A percentile compares a stretch with the other conserved stretches of the same genome.
Conservation (phyloP, 2,113 vertebrate species). For the Canis aureus region DNA sequence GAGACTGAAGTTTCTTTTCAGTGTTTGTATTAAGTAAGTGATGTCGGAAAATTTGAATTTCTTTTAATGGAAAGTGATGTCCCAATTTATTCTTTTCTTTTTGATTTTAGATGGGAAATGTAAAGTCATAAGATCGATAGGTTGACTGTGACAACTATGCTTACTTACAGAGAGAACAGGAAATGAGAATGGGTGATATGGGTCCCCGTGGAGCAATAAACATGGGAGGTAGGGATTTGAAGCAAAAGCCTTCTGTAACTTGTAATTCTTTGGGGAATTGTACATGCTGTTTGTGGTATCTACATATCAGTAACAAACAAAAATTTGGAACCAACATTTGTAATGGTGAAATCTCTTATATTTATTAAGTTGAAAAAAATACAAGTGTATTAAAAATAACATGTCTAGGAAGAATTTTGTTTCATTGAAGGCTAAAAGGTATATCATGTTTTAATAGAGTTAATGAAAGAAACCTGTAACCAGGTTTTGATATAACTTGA, state of each 20-base stretch:
- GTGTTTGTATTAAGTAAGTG: conserved; percentile 55
- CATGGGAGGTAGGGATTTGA: conserved; percentile 98
- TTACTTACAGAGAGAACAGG: conserved; percentile 99
- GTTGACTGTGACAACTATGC: conserved; percentile 94
- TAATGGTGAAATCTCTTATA: background rate
- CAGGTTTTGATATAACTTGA: conserved; percentile 38
- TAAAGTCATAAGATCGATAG: conserved; percentile 87
- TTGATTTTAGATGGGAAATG: conserved; percentile 85
- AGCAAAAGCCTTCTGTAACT: conserved; percentile 86
- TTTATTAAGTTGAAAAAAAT: conserved; percentile 38
- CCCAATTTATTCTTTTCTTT: conserved; percentile 75
- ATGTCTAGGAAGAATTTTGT: conserved; percentile 16
- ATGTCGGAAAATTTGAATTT: conserved; percentile 56
- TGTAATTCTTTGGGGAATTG: conserved; percentile 89
- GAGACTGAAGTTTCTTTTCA: conserved; percentile 58
- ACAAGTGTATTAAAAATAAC: background rate
- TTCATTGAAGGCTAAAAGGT: background rate
- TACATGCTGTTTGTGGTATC: conserved; percentile 85
- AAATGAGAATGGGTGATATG: conserved; percentile 99
- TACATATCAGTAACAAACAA: conserved; percentile 66
- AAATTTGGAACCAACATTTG: conserved; percentile 68
- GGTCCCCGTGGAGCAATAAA: conserved; percentile 98
- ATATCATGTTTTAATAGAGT: background rate
- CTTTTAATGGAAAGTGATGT: conserved; percentile 65
- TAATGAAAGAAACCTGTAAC: conserved; percentile 43